Evolutionary conservation across 2,888 invertebrate genomes (phyloP).

Genomic region (Scaptomyza tumidula): DNA sequence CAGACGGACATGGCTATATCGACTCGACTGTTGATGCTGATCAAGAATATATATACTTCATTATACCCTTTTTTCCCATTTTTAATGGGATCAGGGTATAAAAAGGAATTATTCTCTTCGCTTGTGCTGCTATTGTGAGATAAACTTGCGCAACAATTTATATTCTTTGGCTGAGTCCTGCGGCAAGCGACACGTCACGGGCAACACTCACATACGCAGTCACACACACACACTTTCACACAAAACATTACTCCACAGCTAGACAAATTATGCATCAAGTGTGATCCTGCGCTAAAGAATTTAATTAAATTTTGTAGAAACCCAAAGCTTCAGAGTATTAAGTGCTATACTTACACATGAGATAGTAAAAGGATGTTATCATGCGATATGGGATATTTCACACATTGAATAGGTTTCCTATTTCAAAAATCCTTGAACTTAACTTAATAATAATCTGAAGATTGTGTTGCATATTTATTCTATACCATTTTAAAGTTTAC

Average conservation of each 20-base stretch:
- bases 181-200: slow-evolving; percentile 41
- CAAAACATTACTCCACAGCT: slow-evolving; percentile 27
- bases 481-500: no score
- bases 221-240: neutral
- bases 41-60: no score
- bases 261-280: slow-evolving; percentile 75
- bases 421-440: no score
- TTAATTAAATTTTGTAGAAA: slow-evolving; percentile 70
- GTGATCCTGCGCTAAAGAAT: slow-evolving; percentile 64
- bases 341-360: slow-evolving; percentile 1
- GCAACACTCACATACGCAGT: neutral
- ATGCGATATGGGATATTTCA: no score
- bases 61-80: no score
- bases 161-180: slow-evolving; percentile 42
- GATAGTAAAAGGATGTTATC: no score
- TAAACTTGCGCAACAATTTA: slow-evolving; percentile 58
- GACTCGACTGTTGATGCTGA: no score
- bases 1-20: no score
- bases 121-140: slow-evolving; percentile 45
- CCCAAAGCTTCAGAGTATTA: slow-evolving; percentile 3
- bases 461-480: no score
- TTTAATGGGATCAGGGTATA: no score
- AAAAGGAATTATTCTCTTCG: slow-evolving; percentile 29
- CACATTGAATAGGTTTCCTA: no score
- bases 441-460: no score